Conservation (phyloP, 2,797 vertebrate species). For the Cryptoprocta ferox region DNA sequence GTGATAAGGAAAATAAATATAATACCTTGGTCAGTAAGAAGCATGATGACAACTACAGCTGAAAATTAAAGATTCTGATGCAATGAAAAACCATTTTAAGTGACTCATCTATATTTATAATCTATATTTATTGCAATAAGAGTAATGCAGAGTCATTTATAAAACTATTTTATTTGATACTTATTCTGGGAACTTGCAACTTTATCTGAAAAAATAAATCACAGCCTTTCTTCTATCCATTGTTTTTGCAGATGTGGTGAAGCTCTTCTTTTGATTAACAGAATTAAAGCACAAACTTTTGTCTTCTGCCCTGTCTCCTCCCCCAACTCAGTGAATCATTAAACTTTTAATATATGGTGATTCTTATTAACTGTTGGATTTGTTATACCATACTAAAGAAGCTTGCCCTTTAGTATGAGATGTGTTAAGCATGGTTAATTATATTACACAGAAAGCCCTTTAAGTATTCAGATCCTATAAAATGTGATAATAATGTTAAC, state of each 20-base stretch:
- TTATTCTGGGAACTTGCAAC: neutral
- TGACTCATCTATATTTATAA: neutral
- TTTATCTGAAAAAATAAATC: neutral
- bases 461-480: slow-evolving; percentile 35
- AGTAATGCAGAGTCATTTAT: slow-evolving; percentile 22
- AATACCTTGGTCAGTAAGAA: neutral
- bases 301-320: neutral
- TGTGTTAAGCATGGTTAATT: slow-evolving; percentile 58
- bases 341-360: neutral
- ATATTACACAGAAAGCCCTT: neutral
- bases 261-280: neutral
- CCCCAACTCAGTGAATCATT: neutral
- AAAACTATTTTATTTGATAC: slow-evolving; percentile 8
- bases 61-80: slow-evolving; percentile 16
- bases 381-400: slow-evolving; percentile 44
- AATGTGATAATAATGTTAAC: slow-evolving; percentile 47
- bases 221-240: neutral
- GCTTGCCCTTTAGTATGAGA: slow-evolving; percentile 1
- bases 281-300: slow-evolving; percentile 34
- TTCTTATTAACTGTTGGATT: slow-evolving; percentile 39
- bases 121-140: neutral
- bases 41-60: neutral
- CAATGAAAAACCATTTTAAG: neutral
- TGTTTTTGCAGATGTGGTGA: neutral
- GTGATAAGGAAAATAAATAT: neutral